A percentile compares a stretch with the other conserved stretches of the same genome.
Conservation (phyloP, 2,888 invertebrate species). For the Sphaeridia pumilis region DNA sequence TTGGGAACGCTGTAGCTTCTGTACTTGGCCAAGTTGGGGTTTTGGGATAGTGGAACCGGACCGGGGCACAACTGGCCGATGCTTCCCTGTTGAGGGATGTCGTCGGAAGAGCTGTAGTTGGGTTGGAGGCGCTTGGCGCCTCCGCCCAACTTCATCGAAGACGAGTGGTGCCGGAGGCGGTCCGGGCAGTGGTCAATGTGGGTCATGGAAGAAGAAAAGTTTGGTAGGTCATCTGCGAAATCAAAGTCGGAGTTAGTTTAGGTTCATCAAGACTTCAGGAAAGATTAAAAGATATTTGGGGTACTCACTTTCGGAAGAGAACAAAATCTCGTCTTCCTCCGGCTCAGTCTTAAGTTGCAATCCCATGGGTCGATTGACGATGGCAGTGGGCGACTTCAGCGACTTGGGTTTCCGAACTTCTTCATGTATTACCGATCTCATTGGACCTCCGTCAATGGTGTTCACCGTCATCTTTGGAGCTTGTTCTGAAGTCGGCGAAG, state of each 20-base stretch:
- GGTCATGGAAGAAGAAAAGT: slow-evolving; percentile 18
- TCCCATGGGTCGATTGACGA: slow-evolving; percentile 36
- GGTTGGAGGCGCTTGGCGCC: not conserved
- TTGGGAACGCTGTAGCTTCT: slow-evolving; percentile 53
- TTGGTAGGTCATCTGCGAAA: slow-evolving; percentile 14
- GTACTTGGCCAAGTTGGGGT: slow-evolving; percentile 36
- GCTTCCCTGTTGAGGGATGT: slow-evolving; percentile 12
- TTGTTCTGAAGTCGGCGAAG: not conserved
- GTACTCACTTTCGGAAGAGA: slow-evolving; percentile 16
- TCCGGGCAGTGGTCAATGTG: slow-evolving; percentile 8
- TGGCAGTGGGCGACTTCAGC: slow-evolving; percentile 35
- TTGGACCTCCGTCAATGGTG: not conserved
- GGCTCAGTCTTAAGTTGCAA: slow-evolving; percentile 38
- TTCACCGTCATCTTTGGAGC: no score
- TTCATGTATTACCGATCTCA: not conserved
- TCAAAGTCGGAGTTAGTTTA: no score
- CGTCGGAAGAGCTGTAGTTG: slow-evolving; percentile 15
- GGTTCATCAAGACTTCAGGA: no score
- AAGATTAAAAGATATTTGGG: no score
- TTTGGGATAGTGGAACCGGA: no score
- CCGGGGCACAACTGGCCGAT: not conserved
- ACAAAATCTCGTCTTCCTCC: slow-evolving; percentile 38
- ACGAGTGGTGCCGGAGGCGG: slow-evolving; percentile 11
- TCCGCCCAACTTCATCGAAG: slow-evolving; percentile 7
- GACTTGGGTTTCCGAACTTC: not conserved